Base-by-base conservation (phyloP, 2,888 invertebrate genomes). In the Oscheius myriophilus region DNA sequence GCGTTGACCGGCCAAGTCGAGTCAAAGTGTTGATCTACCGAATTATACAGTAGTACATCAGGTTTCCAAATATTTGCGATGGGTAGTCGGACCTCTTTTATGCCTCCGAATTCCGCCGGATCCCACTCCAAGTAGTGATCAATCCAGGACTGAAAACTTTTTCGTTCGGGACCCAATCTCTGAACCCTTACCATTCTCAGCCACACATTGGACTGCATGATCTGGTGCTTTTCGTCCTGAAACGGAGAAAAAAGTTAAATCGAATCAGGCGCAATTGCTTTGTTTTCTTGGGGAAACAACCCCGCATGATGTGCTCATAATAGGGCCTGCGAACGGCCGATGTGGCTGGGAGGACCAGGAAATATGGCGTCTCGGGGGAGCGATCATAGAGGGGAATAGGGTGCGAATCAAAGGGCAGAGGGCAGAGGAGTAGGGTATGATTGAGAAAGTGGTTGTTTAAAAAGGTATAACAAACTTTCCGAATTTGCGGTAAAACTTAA, bases 171-270 rank as follows among this genome's bases (percentile, higher is more conserved):
- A 39, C n/a, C 55, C 33, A 49, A 6, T 63, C 23, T 9, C 2
- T 3, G 3, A 25, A 68, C 49, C 39, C 63, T 61, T 92, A 95
- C 95, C 93, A 95, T 91, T 91, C 94, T 93, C 89, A 95, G 92
- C 95, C 95, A 96, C 90, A 95, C 93, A 91, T 95, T 96, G 89
- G 95, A 94, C 88, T 94, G 93, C 90, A 96, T 92, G 90, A 96
- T 94, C 92, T 95, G 95, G 90, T 94, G 95, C 91, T 96, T 96
- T 92, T 96, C 96, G 90, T 96, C 96, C 96, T 96, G 92, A 89
- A 92, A 91, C 89, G 18, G 12, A 16, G 21, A 57, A 54, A 18
- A 46, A 18, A 11, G 11, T 11, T 46, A n/a, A n/a, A 46, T 46
- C 21, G 11, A 46, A 18, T 21, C 21, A n/a, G 46, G 46, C 43